phyloP scores from a whole-genome alignment of 2,888 invertebrate species.

The Ferrisia virgata region DNA sequence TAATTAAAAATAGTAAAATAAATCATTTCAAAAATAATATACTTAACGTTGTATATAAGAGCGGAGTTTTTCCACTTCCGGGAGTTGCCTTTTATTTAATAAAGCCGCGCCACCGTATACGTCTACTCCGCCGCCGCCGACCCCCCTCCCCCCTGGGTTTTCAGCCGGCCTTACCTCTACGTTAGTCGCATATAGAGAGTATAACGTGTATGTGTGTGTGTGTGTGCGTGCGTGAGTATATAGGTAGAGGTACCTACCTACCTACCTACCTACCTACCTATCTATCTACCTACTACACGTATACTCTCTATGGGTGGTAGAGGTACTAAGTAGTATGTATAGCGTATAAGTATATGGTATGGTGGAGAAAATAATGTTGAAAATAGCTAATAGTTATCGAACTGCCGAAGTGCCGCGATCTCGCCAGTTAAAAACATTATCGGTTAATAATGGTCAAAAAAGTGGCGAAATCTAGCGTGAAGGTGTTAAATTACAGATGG shows the following conservation, averaged over 20 bases:
- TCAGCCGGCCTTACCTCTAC: too few species aligned
- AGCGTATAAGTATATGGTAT: not conserved
- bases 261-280: not conserved
- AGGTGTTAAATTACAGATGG: constrained; percentile 43
- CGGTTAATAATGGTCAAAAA: constrained; percentile 35
- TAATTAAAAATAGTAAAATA: not conserved
- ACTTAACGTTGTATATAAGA: not conserved
- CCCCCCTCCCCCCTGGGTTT: too few species aligned
- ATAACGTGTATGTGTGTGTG: too few species aligned
- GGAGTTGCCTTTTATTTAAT: not conserved
- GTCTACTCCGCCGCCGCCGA: not conserved
- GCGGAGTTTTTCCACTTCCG: not conserved
- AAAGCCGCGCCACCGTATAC: not conserved
- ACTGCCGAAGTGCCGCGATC: not conserved
- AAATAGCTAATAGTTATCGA: not conserved
- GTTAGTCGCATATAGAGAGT: too few species aligned
- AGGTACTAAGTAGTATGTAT: too few species aligned
- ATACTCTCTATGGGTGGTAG: too few species aligned
- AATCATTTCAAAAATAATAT: not conserved
- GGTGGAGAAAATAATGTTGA: not conserved
- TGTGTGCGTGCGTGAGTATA: too few species aligned
- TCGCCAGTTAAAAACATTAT: constrained; percentile 14
- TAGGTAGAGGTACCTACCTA: too few species aligned
- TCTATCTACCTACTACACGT: not conserved
- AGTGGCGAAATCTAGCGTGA: constrained; percentile 43